Conservation (phyloP, 2,888 invertebrate genomes). For the Callimorpha dominula region DNA sequence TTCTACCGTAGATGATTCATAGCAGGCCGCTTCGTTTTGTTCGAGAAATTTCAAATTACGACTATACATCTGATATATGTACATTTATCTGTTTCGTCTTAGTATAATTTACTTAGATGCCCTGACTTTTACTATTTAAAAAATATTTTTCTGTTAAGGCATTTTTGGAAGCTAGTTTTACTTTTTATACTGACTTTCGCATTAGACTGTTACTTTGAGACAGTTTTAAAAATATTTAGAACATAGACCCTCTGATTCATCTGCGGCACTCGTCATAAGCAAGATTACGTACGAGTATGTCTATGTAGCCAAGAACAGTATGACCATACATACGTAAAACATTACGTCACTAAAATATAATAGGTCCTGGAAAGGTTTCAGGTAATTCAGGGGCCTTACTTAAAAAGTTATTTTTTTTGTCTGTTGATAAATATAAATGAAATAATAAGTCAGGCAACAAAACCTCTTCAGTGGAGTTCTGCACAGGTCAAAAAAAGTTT, state of each 20-base stretch:
- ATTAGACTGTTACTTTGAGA: background rate
- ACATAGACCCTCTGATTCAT: background rate
- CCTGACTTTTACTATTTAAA: background rate
- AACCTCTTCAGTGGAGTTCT: background rate
- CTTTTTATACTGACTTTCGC: background rate
- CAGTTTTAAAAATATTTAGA: background rate
- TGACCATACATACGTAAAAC: background rate
- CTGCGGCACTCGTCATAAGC: background rate
- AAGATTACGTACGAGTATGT: background rate
- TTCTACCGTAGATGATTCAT: conserved; percentile 67
- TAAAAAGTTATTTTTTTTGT: background rate
- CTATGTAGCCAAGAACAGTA: background rate
- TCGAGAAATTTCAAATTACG: conserved; percentile 51
- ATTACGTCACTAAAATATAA: background rate
- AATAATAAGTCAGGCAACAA: background rate
- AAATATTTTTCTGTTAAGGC: background rate
- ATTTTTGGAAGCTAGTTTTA: background rate
- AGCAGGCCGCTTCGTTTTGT: conserved; percentile 55
- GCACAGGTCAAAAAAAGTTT: background rate
- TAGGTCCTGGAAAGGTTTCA: background rate
- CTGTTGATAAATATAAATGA: background rate
- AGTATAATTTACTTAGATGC: background rate
- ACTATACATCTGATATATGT: conserved; percentile 23
- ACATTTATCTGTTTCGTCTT: background rate
- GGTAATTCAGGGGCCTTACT: background rate